Conservation (phyloP, 2,113 vertebrate genomes). For the Chrysochloris asiatica region DNA sequence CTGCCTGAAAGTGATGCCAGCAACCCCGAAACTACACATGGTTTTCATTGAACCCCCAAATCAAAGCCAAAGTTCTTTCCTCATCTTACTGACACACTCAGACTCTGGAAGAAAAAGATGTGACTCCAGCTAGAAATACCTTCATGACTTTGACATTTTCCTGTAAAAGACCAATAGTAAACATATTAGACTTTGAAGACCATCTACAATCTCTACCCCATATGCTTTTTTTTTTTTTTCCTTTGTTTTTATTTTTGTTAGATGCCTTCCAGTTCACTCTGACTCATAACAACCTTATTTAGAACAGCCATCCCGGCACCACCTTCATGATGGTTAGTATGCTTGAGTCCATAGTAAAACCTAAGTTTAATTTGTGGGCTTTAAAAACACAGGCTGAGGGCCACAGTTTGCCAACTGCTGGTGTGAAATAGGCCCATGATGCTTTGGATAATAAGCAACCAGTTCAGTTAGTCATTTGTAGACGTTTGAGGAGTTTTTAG, state of each 20-base stretch:
- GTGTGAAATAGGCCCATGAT: neutral
- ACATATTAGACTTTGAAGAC: conserved; percentile 17
- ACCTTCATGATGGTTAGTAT: neutral
- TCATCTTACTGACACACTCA: neutral
- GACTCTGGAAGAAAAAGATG: neutral
- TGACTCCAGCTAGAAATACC: neutral
- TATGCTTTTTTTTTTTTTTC: neutral
- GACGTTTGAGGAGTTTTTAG: neutral
- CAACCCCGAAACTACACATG: neutral
- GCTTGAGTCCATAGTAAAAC: neutral
- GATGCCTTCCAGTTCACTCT: neutral
- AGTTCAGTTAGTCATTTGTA: conserved; percentile 30
- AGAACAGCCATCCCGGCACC: neutral
- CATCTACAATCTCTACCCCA: neutral
- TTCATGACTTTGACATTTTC: neutral
- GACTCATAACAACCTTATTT: neutral
- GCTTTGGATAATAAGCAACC: neutral
- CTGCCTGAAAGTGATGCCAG: neutral
- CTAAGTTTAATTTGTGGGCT: neutral
- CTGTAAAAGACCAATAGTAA: neutral
- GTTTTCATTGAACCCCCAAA: neutral
- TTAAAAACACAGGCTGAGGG: neutral
- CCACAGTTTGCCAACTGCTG: neutral
- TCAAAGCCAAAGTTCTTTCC: neutral
- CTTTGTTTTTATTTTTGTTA: neutral